Percentiles rank a stretch among this genome's conserved stretches.
Evolutionary conservation across 2,113 vertebrate genomes (phyloP).

Genomic region (Crotalus tigris): DNA sequence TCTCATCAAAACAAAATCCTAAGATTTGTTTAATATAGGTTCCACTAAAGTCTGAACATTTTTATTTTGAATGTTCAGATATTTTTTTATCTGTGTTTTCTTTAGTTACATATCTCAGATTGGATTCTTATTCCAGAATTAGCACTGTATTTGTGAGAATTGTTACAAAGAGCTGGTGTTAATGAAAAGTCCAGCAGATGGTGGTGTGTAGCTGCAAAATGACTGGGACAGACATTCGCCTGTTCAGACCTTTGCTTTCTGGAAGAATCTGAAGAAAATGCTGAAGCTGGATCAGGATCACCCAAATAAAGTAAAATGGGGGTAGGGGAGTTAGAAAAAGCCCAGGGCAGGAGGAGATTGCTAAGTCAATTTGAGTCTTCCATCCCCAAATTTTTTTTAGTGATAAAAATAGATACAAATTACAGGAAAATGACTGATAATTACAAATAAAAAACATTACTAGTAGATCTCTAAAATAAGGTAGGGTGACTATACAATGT

Average conservation of each 20-base stretch:
- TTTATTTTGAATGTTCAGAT: background rate
- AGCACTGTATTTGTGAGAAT: too few relatives aligned
- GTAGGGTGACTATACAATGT: background rate
- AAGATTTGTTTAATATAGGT: background rate
- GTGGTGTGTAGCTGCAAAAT: constrained; percentile 48
- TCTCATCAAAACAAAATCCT: background rate
- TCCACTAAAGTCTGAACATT: background rate
- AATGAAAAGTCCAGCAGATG: constrained; percentile 54
- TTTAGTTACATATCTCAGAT: background rate
- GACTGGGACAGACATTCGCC: background rate
- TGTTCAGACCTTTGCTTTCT: background rate
- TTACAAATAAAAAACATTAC: background rate
- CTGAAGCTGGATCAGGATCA: background rate
- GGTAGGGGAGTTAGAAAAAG: background rate
- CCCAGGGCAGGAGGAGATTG: too few relatives aligned
- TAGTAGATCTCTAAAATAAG: background rate
- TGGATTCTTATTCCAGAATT: background rate
- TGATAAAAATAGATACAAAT: background rate
- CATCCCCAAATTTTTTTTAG: background rate
- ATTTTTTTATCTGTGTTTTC: background rate
- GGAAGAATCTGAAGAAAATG: background rate
- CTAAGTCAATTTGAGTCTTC: too few relatives aligned
- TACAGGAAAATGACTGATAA: background rate
- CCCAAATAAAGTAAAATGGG: background rate
- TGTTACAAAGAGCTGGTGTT: background rate